These are phyloP conservation scores for Upupa epops DNA, from an alignment of 2,113 vertebrate species.

Conservation along the genomic window DNA sequence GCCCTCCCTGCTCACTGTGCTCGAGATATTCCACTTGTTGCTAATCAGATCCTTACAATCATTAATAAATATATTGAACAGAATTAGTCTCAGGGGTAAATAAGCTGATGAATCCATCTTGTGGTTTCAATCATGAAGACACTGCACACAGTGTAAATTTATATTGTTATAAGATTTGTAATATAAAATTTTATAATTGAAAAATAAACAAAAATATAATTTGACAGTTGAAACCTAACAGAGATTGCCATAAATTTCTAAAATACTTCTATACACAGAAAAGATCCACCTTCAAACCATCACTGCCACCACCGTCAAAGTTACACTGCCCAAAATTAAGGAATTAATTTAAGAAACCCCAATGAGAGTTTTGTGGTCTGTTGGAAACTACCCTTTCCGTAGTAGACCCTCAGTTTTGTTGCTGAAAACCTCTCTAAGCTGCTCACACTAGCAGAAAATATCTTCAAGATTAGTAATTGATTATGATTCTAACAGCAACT, in stretches of 20 bases:
- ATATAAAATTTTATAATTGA: not conserved
- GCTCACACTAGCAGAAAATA: not conserved
- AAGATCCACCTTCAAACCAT: not conserved
- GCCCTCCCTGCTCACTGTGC: no score
- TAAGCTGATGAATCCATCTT: not conserved
- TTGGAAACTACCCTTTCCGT: not conserved
- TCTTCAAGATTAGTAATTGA: not conserved
- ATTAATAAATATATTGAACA: no score
- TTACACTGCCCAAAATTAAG: not conserved
- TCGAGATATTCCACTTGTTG: no score
- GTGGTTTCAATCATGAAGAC: not conserved
- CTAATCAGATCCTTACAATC: no score
- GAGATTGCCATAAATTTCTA: not conserved
- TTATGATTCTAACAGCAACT: conserved; percentile 6
- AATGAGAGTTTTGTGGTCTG: not conserved
- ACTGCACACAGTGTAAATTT: not conserved
- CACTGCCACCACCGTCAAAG: not conserved
- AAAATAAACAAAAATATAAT: not conserved
- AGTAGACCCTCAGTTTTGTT: not conserved
- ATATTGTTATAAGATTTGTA: not conserved
- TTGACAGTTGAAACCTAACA: not conserved
- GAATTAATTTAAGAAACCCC: not conserved
- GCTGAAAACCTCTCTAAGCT: not conserved
- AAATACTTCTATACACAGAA: not conserved
- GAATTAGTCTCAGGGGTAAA: not conserved